Evolutionary conservation across 1,140 invertebrate genomes (phyloP).

Genomic region (Archegozetes longisetosus): DNA sequence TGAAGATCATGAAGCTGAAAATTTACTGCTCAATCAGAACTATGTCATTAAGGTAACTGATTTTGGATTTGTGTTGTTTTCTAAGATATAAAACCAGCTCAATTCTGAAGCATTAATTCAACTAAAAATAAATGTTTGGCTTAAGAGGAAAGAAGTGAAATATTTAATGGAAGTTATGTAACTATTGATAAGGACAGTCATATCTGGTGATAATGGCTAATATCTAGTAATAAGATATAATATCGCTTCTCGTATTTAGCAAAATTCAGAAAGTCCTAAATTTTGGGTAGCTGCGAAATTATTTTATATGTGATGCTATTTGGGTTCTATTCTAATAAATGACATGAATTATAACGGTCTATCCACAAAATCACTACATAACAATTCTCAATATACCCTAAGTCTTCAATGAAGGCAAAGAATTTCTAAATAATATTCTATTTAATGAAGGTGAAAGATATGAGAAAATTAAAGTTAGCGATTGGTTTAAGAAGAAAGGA

Average conservation of each 20-base stretch:
- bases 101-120: neutral
- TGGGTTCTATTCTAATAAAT: neutral
- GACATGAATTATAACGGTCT: neutral
- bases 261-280: too few relatives aligned
- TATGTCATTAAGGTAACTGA: neutral
- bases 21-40: neutral
- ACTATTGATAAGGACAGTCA: neutral
- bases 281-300: neutral
- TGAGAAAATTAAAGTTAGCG: neutral
- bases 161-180: too few relatives aligned
- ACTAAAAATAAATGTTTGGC: neutral
- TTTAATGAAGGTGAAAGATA: neutral
- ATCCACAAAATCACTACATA: neutral
- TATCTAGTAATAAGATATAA: neutral
- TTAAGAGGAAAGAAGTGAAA: too few relatives aligned
- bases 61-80: neutral
- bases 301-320: neutral
- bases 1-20: neutral
- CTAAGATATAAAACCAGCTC: neutral
- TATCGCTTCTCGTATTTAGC: neutral
- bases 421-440: neutral
- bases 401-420: neutral
- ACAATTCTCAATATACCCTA: neutral
- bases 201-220: neutral
- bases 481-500: neutral